Evolutionary conservation across 37 sponge, comb jelly and placozoan genomes (phyloP).

Genomic region (Axinella damicornis): DNA sequence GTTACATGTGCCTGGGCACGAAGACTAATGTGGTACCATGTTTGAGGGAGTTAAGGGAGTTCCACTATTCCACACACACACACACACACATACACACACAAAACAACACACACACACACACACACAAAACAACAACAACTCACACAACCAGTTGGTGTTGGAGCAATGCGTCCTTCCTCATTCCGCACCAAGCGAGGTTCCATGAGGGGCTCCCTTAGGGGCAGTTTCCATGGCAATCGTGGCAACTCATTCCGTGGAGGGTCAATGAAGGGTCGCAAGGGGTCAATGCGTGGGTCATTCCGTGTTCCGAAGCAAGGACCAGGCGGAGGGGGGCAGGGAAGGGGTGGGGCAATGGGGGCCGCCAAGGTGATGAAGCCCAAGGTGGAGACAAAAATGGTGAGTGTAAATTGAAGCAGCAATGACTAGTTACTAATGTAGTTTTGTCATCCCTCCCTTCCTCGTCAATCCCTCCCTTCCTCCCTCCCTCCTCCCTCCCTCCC

Average conservation of each 20-base stretch:
- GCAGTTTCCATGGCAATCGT: conserved; percentile 69
- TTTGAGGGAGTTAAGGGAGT: too few relatives aligned
- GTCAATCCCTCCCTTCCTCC: too few relatives aligned
- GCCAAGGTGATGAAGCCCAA: conserved; percentile 37
- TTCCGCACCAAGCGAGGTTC: conserved; percentile 57
- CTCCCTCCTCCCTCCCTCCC: too few relatives aligned
- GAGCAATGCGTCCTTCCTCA: conserved; percentile 33
- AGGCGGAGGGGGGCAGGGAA: conserved; percentile 6
- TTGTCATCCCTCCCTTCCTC: too few relatives aligned
- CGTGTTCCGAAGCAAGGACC: conserved; percentile 74
- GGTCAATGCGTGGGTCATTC: conserved; percentile 83
- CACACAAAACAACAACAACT: too few relatives aligned
- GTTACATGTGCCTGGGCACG: too few relatives aligned
- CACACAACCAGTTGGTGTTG: conserved; percentile 46
- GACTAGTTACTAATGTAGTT: too few relatives aligned
- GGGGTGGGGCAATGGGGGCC: background rate
- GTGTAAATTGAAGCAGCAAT: too few relatives aligned
- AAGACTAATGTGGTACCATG: too few relatives aligned
- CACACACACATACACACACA: background rate
- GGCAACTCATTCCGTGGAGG: conserved; percentile 54
- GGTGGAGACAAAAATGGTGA: conserved; percentile 75
- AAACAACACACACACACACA: background rate
- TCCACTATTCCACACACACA: background rate
- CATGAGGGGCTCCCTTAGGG: conserved; percentile 58
- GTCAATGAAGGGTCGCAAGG: conserved; percentile 25